These are phyloP conservation scores for Pristis pectinata DNA, from an alignment of 2,797 vertebrate species.

Conservation along the genomic window DNA sequence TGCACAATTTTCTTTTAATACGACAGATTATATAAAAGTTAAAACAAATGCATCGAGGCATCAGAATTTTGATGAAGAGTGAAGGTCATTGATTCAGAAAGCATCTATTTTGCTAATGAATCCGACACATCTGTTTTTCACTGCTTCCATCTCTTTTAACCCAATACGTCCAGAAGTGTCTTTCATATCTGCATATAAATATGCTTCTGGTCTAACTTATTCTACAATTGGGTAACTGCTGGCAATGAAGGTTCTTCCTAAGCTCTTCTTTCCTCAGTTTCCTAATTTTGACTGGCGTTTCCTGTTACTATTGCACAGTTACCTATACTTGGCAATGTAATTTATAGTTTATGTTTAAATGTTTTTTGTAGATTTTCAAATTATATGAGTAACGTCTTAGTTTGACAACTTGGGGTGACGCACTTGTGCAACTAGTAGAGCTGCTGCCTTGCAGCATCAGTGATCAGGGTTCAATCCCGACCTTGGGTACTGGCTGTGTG, in stretches of 20 bases:
- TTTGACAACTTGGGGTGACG: background rate
- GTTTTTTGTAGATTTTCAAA: background rate
- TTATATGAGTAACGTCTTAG: background rate
- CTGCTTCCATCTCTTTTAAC: background rate
- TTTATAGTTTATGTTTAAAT: background rate
- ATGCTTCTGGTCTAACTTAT: background rate
- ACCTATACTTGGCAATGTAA: background rate
- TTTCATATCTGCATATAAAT: background rate
- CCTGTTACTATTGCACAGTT: background rate
- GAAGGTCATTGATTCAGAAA: background rate
- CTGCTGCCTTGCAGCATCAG: too few relatives aligned
- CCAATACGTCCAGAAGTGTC: background rate
- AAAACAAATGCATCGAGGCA: background rate
- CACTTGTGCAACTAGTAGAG: too few relatives aligned
- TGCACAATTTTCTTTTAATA: background rate
- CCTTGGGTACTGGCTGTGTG: too few relatives aligned
- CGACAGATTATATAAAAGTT: background rate
- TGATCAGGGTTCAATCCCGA: too few relatives aligned
- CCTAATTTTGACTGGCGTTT: background rate
- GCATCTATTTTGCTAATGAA: background rate
- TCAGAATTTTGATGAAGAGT: background rate
- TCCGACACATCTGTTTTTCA: background rate
- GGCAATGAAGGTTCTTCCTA: background rate
- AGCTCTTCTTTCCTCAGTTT: background rate
- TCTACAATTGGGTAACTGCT: background rate